These are phyloP conservation scores for Pachycephus smyrnensis DNA, from an alignment of 2,888 invertebrate species.

Conservation along the genomic window DNA sequence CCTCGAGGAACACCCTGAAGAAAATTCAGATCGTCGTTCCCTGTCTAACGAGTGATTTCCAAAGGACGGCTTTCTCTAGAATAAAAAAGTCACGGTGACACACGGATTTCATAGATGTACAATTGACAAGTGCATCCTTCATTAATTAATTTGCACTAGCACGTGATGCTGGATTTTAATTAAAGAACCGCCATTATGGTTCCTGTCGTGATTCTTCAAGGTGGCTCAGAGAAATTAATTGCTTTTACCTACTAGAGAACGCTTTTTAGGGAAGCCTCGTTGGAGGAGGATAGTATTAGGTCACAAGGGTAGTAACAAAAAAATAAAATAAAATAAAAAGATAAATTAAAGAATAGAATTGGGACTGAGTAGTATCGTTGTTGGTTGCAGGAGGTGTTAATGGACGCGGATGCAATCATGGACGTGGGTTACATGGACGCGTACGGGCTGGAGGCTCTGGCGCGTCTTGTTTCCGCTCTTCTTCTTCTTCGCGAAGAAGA, in stretches of 20 bases:
- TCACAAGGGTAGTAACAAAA: not conserved
- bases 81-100: not conserved
- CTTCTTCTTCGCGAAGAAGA: constrained; percentile 48
- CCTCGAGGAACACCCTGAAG: constrained; percentile 22
- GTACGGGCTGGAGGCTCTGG: constrained; percentile 62
- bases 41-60: not conserved
- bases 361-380: constrained; percentile 67
- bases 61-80: not conserved
- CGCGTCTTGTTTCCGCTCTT: constrained; percentile 59
- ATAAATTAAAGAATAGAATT: constrained; percentile 28
- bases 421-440: constrained; percentile 66
- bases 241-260: not conserved
- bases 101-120: not conserved
- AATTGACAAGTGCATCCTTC: not conserved
- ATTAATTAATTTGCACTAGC: not conserved
- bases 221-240: not conserved
- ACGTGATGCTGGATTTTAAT: not conserved
- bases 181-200: not conserved
- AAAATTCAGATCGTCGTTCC: not conserved
- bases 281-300: not conserved
- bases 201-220: not conserved
- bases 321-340: not conserved
- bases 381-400: constrained; percentile 67
- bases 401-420: constrained; percentile 66
- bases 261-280: not conserved